A percentile compares a stretch with the other conserved stretches of the same genome.
Conservation (phyloP, 2,888 invertebrate species). For the Thera britannica region DNA sequence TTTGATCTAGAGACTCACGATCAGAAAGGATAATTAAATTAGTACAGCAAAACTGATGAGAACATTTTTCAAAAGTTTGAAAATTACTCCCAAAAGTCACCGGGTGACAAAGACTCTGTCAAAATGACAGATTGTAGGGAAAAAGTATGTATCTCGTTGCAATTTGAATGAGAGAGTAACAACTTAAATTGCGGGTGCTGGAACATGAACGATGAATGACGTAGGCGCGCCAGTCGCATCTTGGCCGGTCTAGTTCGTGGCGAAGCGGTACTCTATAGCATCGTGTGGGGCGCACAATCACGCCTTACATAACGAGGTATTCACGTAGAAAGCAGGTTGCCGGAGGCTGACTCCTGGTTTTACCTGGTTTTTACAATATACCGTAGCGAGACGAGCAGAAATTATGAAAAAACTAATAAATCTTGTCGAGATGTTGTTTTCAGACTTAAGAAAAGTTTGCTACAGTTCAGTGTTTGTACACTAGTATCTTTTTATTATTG, state of each 20-base stretch:
- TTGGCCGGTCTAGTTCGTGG: slow-evolving; percentile 31
- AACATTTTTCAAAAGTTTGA: no score
- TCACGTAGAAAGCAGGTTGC: slow-evolving; percentile 15
- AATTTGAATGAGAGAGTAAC: neutral
- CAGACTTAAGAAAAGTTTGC: neutral
- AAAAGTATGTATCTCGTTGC: neutral
- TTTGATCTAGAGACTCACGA: no score
- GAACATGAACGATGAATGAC: slow-evolving; percentile 12
- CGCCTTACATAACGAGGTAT: slow-evolving; percentile 24
- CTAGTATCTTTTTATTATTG: neutral
- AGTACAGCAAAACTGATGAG: no score
- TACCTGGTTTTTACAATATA: neutral
- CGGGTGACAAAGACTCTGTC: no score
- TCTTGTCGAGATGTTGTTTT: neutral
- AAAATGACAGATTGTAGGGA: no score
- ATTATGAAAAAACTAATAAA: neutral
- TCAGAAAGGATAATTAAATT: no score
- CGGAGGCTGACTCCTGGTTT: neutral
- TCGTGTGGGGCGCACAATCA: slow-evolving; percentile 11
- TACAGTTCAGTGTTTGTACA: neutral
- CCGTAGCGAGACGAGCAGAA: neutral
- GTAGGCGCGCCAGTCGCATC: slow-evolving; percentile 37
- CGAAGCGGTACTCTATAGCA: slow-evolving; percentile 38
- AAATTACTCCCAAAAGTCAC: no score
- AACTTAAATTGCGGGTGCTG: neutral